These are phyloP conservation scores for Theristicus caerulescens DNA, from an alignment of 2,113 vertebrate genomes.

Conservation along the genomic window DNA sequence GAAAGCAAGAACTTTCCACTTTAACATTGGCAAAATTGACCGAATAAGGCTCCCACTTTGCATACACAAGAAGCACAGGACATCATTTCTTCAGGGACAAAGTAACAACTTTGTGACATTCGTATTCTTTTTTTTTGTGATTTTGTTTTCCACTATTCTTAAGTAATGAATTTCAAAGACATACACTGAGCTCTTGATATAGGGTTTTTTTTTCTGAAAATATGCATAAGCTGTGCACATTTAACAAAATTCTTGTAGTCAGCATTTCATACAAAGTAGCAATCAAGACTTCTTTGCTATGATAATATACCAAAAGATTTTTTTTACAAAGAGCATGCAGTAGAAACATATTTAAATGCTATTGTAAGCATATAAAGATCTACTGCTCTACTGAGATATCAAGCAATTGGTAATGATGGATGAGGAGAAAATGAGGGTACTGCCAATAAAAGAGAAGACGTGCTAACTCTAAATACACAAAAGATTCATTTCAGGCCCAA, in stretches of 20 bases:
- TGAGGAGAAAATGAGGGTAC: neutral
- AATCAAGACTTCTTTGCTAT: neutral
- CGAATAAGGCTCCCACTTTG: neutral
- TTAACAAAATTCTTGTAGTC: neutral
- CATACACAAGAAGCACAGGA: neutral
- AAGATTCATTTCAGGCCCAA: neutral
- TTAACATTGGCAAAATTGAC: neutral
- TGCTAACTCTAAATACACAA: neutral
- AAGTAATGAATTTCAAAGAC: neutral
- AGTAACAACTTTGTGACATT: neutral
- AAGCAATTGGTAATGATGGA: neutral
- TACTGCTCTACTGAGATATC: neutral
- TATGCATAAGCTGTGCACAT: neutral
- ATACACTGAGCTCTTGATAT: neutral
- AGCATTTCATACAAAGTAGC: neutral
- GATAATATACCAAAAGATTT: neutral
- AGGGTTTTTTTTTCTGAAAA: neutral
- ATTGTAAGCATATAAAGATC: neutral
- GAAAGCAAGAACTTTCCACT: neutral
- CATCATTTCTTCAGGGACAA: neutral
- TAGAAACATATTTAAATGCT: neutral
- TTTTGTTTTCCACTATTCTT: neutral
- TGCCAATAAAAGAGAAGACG: neutral
- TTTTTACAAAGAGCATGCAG: neutral
- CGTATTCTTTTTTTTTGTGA: neutral